Evolutionary conservation across 1,140 invertebrate species (phyloP).

Genomic region (Drosophila guanche): DNA sequence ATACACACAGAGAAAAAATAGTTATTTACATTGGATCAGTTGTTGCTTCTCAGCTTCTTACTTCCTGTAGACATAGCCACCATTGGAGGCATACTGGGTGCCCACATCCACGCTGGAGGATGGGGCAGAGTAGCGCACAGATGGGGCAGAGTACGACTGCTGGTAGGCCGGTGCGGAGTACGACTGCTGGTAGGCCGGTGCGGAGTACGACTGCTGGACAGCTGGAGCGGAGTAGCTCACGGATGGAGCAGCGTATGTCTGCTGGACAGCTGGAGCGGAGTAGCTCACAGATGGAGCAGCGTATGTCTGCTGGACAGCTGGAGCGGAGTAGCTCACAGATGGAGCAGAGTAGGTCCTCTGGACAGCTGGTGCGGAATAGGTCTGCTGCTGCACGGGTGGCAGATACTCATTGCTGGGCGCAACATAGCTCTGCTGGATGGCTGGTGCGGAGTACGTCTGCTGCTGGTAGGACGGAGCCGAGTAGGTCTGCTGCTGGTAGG

Average conservation of each 20-base stretch:
- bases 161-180: too few species aligned
- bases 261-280: slow-evolving; percentile 30
- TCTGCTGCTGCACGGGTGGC: slow-evolving; percentile 20
- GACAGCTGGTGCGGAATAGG: slow-evolving; percentile 28
- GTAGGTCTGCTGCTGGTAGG: slow-evolving; percentile 23
- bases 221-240: slow-evolving; percentile 37
- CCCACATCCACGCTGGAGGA: slow-evolving; percentile 61
- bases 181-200: slow-evolving; percentile 25
- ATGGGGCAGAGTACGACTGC: slow-evolving; percentile 55
- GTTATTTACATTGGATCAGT: slow-evolving; percentile 53
- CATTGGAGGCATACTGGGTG: slow-evolving; percentile 79
- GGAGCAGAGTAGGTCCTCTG: slow-evolving; percentile 49
- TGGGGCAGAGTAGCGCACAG: slow-evolving; percentile 51
- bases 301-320: slow-evolving; percentile 27
- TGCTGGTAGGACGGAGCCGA: slow-evolving; percentile 28
- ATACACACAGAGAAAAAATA: slow-evolving; percentile 21
- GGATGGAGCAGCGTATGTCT: slow-evolving; percentile 25
- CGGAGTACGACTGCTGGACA: slow-evolving; percentile 29
- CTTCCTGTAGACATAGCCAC: slow-evolving; percentile 80
- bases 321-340: slow-evolving; percentile 46
- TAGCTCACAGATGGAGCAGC: slow-evolving; percentile 34
- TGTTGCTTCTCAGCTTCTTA: slow-evolving; percentile 33
- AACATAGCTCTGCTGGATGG: slow-evolving; percentile 28
- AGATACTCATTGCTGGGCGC: slow-evolving; percentile 8
- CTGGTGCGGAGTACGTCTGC: slow-evolving; percentile 43